Conservation (phyloP, 2,888 invertebrate species). For the Xylota sylvarum region DNA sequence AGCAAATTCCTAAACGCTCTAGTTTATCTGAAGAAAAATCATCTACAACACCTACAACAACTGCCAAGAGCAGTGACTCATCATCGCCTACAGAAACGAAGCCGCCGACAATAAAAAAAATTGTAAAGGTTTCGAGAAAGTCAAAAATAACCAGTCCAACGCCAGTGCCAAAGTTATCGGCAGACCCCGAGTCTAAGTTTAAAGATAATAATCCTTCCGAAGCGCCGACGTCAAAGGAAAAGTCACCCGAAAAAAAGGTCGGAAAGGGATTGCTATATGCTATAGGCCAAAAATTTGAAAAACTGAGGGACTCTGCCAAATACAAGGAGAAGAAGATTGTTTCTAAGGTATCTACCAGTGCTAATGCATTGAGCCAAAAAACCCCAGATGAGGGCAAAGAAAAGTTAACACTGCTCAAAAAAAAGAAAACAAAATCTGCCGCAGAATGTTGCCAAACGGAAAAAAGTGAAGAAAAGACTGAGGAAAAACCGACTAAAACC, state of each 20-base stretch:
- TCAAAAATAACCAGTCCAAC: constrained; percentile 81
- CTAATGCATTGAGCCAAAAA: constrained; percentile 81
- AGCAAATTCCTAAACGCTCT: constrained; percentile 48
- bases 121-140: constrained; percentile 81
- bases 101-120: constrained; percentile 78
- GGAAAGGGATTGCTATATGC: constrained; percentile 89
- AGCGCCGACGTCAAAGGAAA: constrained; percentile 81
- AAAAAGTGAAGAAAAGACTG: constrained; percentile 51
- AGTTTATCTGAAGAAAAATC: constrained; percentile 80
- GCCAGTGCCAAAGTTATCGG: constrained; percentile 78
- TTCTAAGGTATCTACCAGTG: constrained; percentile 62
- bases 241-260: constrained; percentile 87
- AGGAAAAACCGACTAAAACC: constrained; percentile 80
- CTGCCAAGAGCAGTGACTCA: constrained; percentile 77
- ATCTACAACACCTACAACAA: constrained; percentile 80
- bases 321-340: constrained; percentile 83
- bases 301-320: constrained; percentile 86
- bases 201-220: constrained; percentile 81
- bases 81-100: constrained; percentile 79
- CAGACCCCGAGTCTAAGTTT: constrained; percentile 79
- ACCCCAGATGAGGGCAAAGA: constrained; percentile 78
- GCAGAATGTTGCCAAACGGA: constrained; percentile 59
- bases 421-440: constrained; percentile 82
- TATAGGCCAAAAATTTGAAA: constrained; percentile 91
- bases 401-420: constrained; percentile 85